Conservation (phyloP, 2,797 vertebrate genomes). For the Macropus fuliginosus region DNA sequence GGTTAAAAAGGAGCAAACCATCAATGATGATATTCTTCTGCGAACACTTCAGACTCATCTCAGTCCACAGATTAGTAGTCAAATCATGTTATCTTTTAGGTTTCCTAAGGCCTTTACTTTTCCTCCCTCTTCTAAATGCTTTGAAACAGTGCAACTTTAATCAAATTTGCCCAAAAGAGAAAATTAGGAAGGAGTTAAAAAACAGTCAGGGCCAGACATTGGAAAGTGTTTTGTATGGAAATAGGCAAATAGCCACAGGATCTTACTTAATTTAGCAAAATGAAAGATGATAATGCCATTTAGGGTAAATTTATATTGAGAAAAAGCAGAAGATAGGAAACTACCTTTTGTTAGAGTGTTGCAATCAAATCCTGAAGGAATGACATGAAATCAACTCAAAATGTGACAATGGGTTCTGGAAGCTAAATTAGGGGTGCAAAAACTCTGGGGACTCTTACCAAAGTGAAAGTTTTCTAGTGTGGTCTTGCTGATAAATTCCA, state of each 20-base stretch:
- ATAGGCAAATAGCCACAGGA: neutral
- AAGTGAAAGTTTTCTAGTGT: neutral
- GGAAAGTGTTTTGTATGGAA: neutral
- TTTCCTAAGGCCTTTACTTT: neutral
- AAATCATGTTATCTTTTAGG: conserved; percentile 1
- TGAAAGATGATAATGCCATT: conserved; percentile 19
- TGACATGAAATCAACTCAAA: conserved; percentile 28
- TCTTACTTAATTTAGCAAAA: conserved; percentile 34
- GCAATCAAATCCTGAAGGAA: neutral
- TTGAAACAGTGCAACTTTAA: conserved; percentile 18
- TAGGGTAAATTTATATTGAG: conserved; percentile 26
- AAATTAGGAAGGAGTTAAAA: neutral
- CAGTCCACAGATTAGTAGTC: neutral
- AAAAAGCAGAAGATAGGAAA: conserved; percentile 13
- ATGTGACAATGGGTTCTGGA: neutral
- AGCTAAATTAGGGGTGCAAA: neutral
- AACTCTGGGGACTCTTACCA: neutral
- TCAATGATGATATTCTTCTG: conserved; percentile 36
- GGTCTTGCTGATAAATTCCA: neutral
- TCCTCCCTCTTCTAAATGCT: conserved; percentile 13
- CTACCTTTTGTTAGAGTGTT: conserved; percentile 24
- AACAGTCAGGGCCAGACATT: neutral
- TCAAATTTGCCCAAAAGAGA: conserved; percentile 7
- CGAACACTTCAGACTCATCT: conserved; percentile 23
- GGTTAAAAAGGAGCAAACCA: conserved; percentile 43